Evolutionary conservation across 2,113 vertebrate genomes (phyloP).

Genomic region (Trichomycterus rosablanca): DNA sequence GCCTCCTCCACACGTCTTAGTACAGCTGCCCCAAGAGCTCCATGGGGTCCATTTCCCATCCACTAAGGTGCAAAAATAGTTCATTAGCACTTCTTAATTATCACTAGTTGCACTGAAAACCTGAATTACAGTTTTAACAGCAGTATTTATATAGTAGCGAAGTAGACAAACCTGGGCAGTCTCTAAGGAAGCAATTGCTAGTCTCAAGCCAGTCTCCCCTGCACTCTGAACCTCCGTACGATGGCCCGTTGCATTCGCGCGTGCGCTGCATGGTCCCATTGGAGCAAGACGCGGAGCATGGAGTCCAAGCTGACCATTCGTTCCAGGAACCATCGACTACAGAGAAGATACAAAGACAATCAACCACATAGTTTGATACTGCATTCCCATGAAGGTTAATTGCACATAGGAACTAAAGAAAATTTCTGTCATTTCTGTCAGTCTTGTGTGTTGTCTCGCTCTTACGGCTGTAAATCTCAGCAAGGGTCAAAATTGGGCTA

Average conservation of each 20-base stretch:
- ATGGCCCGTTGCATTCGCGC: slow-evolving; percentile 91
- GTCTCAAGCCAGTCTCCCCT: slow-evolving; percentile 87
- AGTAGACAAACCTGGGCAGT: slow-evolving; percentile 82
- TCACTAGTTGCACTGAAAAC: too few species aligned
- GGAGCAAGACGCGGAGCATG: slow-evolving; percentile 87
- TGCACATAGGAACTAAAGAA: too few species aligned
- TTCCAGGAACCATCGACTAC: slow-evolving; percentile 97
- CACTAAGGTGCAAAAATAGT: slow-evolving; percentile 68
- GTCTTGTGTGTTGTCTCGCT: too few species aligned
- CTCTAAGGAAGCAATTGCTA: slow-evolving; percentile 82
- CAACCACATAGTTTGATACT: neutral
- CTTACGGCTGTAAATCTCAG: too few species aligned
- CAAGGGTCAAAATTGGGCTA: too few species aligned
- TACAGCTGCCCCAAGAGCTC: slow-evolving; percentile 87
- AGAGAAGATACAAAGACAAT: slow-evolving; percentile 53
- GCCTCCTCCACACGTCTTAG: slow-evolving; percentile 83
- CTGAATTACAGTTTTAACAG: too few species aligned
- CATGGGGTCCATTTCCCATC: slow-evolving; percentile 89
- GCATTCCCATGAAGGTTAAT: too few species aligned
- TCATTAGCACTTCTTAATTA: too few species aligned
- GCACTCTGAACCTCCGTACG: slow-evolving; percentile 92
- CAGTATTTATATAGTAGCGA: too few species aligned
- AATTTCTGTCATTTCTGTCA: too few species aligned
- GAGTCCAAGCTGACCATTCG: slow-evolving; percentile 91
- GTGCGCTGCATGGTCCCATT: slow-evolving; percentile 92